These are phyloP conservation scores for Synchiropus splendidus DNA, from an alignment of 2,113 vertebrate species.

Conservation along the genomic window DNA sequence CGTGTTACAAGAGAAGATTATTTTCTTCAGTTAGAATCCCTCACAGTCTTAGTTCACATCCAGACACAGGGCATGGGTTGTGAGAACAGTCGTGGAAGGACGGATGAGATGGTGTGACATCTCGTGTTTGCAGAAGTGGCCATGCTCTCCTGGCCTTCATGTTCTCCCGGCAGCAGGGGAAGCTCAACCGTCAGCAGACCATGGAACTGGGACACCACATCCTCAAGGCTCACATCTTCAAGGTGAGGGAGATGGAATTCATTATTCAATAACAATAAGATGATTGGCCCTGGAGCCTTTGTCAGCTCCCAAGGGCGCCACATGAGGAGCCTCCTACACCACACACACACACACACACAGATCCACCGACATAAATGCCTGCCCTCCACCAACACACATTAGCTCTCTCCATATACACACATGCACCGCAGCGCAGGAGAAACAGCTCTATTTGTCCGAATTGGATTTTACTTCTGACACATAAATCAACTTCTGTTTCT, in stretches of 20 bases:
- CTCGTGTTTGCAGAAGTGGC: slow-evolving; percentile 73
- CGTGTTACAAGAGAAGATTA: no score
- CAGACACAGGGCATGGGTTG: no score
- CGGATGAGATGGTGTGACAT: no score
- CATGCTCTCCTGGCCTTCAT: slow-evolving; percentile 96
- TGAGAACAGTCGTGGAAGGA: no score
- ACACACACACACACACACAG: slow-evolving; percentile 16
- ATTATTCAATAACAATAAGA: background rate
- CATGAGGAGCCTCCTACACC: no score
- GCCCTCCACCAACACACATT: slow-evolving; percentile 30
- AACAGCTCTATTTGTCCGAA: no score
- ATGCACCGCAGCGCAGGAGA: no score
- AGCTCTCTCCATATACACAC: slow-evolving; percentile 21
- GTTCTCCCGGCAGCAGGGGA: slow-evolving; percentile 93
- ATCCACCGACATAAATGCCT: no score
- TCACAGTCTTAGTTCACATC: no score
- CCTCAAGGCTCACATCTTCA: slow-evolving; percentile 98
- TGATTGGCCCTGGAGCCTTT: background rate
- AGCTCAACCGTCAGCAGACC: slow-evolving; percentile 94
- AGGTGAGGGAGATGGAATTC: slow-evolving; percentile 66
- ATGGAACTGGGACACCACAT: slow-evolving; percentile 98
- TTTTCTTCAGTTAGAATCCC: no score
- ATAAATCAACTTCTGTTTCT: slow-evolving; percentile 41
- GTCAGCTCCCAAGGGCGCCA: no score
- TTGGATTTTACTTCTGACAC: slow-evolving; percentile 26